Evolutionary conservation across 92 coral and sea anemone genomes (phyloP).

Genomic region (Palythoa grandiflora): DNA sequence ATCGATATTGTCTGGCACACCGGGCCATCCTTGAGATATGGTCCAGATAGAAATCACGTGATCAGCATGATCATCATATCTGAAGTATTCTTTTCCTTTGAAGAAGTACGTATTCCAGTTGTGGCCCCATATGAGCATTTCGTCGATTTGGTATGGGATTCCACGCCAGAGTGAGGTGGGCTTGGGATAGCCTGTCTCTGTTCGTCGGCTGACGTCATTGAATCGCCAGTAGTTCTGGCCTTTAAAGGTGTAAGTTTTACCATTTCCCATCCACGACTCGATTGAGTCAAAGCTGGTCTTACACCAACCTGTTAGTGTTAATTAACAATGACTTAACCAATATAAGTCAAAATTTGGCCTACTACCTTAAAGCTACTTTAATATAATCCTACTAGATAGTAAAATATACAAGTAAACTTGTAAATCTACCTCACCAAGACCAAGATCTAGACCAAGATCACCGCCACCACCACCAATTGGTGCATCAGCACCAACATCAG

Average conservation of each 20-base stretch:
- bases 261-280: constrained; percentile 48
- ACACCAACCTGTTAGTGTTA: constrained; percentile 53
- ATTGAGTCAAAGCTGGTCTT: constrained; percentile 44
- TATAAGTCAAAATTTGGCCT: not conserved
- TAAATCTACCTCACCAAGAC: too few relatives aligned
- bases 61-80: constrained; percentile 31
- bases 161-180: constrained; percentile 48
- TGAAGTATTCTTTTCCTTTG: constrained; percentile 62
- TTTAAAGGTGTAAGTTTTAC: constrained; percentile 26
- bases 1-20: constrained; percentile 75
- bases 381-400: not conserved
- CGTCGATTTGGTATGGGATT: constrained; percentile 69
- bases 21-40: constrained; percentile 85
- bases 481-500: not conserved
- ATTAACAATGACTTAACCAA: not conserved
- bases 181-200: constrained; percentile 49
- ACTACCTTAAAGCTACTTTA: not conserved
- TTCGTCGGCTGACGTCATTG: constrained; percentile 3
- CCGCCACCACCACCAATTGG: too few relatives aligned
- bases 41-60: not conserved
- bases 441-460: too few relatives aligned
- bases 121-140: constrained; percentile 70
- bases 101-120: constrained; percentile 68
- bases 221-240: constrained; percentile 9
- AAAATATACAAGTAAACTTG: not conserved